A percentile compares a stretch with the other conserved stretches of the same genome.
phyloP scores from a whole-genome alignment of 2,888 invertebrate species.

The Amaurobius ferox region DNA sequence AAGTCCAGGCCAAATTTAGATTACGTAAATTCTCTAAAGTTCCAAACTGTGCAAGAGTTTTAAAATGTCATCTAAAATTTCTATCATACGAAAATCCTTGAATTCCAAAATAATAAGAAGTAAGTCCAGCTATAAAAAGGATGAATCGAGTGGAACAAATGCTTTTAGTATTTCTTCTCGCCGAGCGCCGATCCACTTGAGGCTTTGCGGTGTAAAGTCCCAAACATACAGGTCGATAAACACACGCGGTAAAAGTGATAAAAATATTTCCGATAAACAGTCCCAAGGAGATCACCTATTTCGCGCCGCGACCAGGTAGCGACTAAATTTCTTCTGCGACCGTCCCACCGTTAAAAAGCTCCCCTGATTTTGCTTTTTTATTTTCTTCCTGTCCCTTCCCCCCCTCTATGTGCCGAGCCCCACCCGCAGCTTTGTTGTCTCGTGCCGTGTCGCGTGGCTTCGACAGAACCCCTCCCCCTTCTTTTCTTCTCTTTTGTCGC shows the following conservation, averaged over 20 bases:
- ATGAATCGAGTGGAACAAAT: too few relatives aligned
- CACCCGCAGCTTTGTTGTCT: conserved; percentile 61
- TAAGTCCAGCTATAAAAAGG: too few relatives aligned
- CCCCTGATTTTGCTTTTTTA: conserved; percentile 11
- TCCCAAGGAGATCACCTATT: conserved; percentile 2
- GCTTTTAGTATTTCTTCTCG: neutral
- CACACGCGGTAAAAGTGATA: neutral
- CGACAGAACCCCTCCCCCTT: conserved; percentile 23
- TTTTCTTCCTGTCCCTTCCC: conserved; percentile 12
- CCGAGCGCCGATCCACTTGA: neutral
- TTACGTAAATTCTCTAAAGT: too few relatives aligned
- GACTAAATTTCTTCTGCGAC: conserved; percentile 38
- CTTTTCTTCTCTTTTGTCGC: conserved; percentile 35
- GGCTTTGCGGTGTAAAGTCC: conserved; percentile 2
- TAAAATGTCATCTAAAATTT: too few relatives aligned
- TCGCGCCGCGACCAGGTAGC: conserved; percentile 19
- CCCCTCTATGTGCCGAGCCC: conserved; percentile 52
- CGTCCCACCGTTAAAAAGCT: conserved; percentile 69
- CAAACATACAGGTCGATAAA: conserved; percentile 5
- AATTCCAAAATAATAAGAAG: too few relatives aligned
- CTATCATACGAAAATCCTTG: too few relatives aligned
- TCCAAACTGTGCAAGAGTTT: too few relatives aligned
- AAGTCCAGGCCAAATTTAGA: too few relatives aligned
- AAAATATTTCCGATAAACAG: conserved; percentile 13
- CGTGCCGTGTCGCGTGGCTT: conserved; percentile 66